Base-by-base conservation (phyloP, 92 coral and sea anemone species). In the Phenganax marumi region DNA sequence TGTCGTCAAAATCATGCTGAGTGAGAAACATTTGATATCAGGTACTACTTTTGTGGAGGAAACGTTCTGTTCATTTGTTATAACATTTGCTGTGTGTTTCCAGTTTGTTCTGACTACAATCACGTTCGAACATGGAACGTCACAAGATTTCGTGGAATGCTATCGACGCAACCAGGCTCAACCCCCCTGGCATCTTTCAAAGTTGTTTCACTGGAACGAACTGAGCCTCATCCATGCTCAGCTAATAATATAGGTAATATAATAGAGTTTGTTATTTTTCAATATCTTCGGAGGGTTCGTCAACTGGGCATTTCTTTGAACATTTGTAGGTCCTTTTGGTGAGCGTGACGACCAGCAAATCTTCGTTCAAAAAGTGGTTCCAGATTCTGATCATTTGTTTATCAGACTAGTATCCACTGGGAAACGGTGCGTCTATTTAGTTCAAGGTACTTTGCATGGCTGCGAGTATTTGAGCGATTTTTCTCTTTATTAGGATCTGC, bases 81-180 rank as follows among this genome's bases (percentile, higher is more conserved):
- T 70, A 5, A 48, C n/a, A 22, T 13, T 8, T 55, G 8, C 9
- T 55, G 5, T 33, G 43, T 33, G 5, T 19, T 48, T 16, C 46
- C 73, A 75, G 65, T 92, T 39, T 92, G 97, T 66, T 88, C 93
- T 1, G 99, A 96, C 81, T 92, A 92, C 73, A 96, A 96, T 80
- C 99, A 96, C 70, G 99, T 88, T 68, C 97, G 99, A 47, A 91
- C 99, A 48, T 96, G 99, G 99, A 96, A 96, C 77, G 99, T 96
- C 81, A 96, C 99, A 39, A 90, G 99, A 49, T 96, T 96, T 85
- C 92, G 99, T 14, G 99, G 99, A 63, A 96, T 96, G 99, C 90
- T 96, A 50, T 96, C 99, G 49, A 96, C 99, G 17, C 99, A 96
- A 76, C 99, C 99, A 6, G 99, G 99, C 39, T 96, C 99, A 49